Evolutionary conservation across 2,888 invertebrate species (phyloP).

Genomic region (Neoaliturus tenellus): DNA sequence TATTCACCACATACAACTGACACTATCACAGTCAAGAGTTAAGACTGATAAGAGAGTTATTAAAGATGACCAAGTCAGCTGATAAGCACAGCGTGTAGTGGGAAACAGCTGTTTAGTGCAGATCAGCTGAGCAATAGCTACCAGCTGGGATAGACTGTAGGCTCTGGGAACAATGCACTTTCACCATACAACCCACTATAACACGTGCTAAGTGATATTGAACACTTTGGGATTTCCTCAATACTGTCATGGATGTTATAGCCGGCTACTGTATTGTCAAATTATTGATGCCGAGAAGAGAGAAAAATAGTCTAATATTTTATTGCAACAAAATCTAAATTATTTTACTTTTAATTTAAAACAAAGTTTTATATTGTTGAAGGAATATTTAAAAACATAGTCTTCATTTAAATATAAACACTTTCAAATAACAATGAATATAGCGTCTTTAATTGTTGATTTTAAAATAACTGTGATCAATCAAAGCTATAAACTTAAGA

Average conservation of each 20-base stretch:
- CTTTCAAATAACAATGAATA: no score
- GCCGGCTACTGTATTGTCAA: no score
- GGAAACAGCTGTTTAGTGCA: conserved; percentile 7
- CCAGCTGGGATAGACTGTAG: neutral
- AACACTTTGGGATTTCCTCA: neutral
- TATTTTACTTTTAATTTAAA: no score
- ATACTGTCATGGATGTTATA: neutral
- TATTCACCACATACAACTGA: neutral
- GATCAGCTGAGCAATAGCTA: conserved; percentile 1
- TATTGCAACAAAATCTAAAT: no score
- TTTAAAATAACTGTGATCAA: no score
- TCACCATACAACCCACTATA: neutral
- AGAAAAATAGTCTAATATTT: no score
- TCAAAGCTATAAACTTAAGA: no score
- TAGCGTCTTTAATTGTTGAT: no score
- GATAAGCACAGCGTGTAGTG: neutral
- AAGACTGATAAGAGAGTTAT: neutral
- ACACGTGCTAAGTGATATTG: neutral
- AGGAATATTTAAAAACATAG: no score
- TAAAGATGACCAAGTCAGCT: neutral
- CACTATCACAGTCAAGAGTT: neutral
- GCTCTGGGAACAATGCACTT: neutral
- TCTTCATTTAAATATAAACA: no score
- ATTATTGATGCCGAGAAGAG: no score
- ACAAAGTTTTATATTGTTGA: no score